Base-by-base conservation (phyloP, 2,888 invertebrate species). In the Periphyllus acericola region DNA sequence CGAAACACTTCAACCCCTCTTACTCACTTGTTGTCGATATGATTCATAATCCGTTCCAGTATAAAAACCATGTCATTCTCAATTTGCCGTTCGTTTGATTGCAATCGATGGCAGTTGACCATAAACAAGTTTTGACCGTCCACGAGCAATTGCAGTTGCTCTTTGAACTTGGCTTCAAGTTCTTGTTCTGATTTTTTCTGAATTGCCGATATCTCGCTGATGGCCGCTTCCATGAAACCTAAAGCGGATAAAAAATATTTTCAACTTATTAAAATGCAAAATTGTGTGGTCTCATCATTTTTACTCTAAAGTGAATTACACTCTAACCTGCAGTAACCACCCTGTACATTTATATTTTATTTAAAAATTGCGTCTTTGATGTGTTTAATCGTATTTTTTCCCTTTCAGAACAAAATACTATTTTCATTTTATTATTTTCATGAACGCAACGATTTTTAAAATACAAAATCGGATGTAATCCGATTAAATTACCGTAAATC, bases 1-100 rank as follows among this genome's bases (percentile, higher is more conserved):
- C 1, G 9, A 46, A 46, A 46, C 11, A 46, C 8, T 46, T 2
- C 14, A 14, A 46, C 14, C 11, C 14, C 14, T 34, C 72, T 19
- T 1, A 66, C 66, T 84, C 11, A 89, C 89, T 74, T 81, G 55
- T 88, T 88, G 34, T 89, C 82, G 72, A 89, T 79, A n/a, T 83
- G 88, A 29, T 78, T 66, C 25, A 88, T 78, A 36, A 89, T 72
- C 25, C 71, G 71, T 74, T 83, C 71, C 1, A 89, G 72, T 82
- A 89, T 83, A 34, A 66, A n/a, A 11, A 89, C 52, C 60, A 86
- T 79, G 29, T 83, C 79, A 3, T 89, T 79, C 21, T 89, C 89
- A 17, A 89, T 66, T 87, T 88, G 89, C 0, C 83, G 83, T 79
- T 88, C 89, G 21, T 89, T 89, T 21, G 76, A 71, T 88, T 87